Percentiles rank a stretch among this genome's conserved stretches.
phyloP scores from a whole-genome alignment of 1,140 invertebrate species.

The Heliconius melpomene region DNA sequence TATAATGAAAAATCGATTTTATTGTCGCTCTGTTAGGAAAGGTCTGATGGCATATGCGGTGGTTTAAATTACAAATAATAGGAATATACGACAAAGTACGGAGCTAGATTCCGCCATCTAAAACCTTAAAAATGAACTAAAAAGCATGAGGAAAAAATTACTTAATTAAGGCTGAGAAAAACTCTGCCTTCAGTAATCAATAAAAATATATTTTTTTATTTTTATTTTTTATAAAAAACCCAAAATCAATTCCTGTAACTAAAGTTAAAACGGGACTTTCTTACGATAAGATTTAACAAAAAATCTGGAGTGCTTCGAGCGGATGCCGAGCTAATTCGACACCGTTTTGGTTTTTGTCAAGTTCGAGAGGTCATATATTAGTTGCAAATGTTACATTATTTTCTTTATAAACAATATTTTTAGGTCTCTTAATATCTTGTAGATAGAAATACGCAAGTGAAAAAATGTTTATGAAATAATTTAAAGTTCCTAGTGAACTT shows the following conservation, averaged over 20 bases:
- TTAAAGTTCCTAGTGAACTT: neutral
- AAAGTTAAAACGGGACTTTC: constrained; percentile 44
- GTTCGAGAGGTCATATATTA: constrained; percentile 33
- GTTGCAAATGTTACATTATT: constrained; percentile 20
- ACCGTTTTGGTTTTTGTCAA: constrained; percentile 39
- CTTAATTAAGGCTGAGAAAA: no score
- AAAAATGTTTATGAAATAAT: neutral
- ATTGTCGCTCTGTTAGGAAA: neutral
- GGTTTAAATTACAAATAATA: no score
- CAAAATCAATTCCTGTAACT: constrained; percentile 14
- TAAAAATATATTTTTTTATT: no score
- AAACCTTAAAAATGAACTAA: no score
- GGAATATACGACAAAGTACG: no score
- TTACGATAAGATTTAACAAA: constrained; percentile 45
- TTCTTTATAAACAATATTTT: neutral
- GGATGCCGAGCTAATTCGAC: constrained; percentile 52
- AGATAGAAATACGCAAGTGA: no score
- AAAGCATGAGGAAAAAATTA: no score
- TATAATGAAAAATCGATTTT: neutral
- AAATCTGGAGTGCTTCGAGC: constrained; percentile 42
- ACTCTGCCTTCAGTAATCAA: no score
- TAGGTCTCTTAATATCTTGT: no score
- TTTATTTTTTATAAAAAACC: neutral
- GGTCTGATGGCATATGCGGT: neutral
- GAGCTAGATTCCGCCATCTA: no score